Base-by-base conservation (phyloP, 2,113 vertebrate species). In the Lycaon pictus region DNA sequence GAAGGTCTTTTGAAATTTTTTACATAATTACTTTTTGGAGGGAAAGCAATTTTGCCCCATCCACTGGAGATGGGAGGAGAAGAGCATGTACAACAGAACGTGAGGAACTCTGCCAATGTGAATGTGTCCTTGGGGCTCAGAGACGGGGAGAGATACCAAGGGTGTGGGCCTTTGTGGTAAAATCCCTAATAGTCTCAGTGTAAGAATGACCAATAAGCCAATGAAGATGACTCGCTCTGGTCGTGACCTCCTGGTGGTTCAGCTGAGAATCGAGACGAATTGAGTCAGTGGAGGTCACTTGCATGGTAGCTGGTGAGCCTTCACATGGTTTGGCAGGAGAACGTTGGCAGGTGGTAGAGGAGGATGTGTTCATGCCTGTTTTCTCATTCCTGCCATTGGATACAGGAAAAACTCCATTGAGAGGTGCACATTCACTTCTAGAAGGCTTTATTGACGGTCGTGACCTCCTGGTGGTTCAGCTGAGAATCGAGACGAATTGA, bases 201-300 rank as follows among this genome's bases (percentile, higher is more conserved):
- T 79, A 56, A 96, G 81, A 90, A 43, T 84, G 67, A 95, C 88
- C 80, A 13, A 6, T 93, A 72, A 85, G 82, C 83, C 71, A n/a
- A 93, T 67, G 63, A 92, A 79, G 58, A 1, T 80, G 88, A 93
- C 35, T 96, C 87, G 95, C 17, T 3, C 56, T n/a, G 81, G 29
- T n/a, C 76, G 80, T 93, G 77, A 74, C 82, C 89, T 69, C 69
- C 53, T 83, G 16, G 35, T 20, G 12, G 56, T 95, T 90, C 69
- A 81, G 20, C 69, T 51, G 55, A 35, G 76, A 81, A 55, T 29
- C 48, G 32, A 25, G 58, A 77, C 19, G 2, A 65, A 5, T 90
- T 8, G 4, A 85, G 60, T 92, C n/a, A 8, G 48, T 17, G 22
- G 76, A 72, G 35, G 76, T 15, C 17, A 16, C 51, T 7, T 53